These are phyloP conservation scores for Steromphala cineraria DNA, from an alignment of 2,888 invertebrate genomes.

Conservation along the genomic window DNA sequence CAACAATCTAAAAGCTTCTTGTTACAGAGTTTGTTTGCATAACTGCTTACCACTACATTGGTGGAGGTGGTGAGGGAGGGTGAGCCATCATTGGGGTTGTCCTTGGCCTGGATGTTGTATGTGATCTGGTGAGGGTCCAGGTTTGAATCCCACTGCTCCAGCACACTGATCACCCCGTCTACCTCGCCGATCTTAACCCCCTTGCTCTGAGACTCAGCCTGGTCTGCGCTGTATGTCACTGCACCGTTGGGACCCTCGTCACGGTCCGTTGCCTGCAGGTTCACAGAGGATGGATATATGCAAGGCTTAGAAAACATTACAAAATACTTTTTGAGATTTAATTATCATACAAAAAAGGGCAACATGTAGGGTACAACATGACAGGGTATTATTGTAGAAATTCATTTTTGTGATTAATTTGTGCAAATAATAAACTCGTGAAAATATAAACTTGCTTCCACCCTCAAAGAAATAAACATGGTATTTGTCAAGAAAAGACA, in stretches of 20 bases:
- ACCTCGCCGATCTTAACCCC: constrained; percentile 79
- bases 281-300: background rate
- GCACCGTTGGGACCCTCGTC: constrained; percentile 90
- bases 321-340: too few species aligned
- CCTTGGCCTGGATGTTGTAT: constrained; percentile 47
- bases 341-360: too few species aligned
- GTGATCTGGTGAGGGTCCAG: constrained; percentile 36
- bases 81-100: constrained; percentile 42
- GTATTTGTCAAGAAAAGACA: too few species aligned
- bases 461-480: too few species aligned
- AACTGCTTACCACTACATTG: constrained; percentile 47
- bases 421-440: too few species aligned
- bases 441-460: too few species aligned
- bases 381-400: too few species aligned
- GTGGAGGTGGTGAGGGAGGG: constrained; percentile 37
- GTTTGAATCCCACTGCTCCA: constrained; percentile 26
- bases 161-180: constrained; percentile 37
- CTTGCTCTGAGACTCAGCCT: constrained; percentile 68
- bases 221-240: constrained; percentile 80
- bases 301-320: too few species aligned
- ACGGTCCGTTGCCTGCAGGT: constrained; percentile 84
- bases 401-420: too few species aligned
- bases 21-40: too few species aligned
- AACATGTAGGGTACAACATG: too few species aligned
- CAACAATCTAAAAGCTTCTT: too few species aligned